Conservation (phyloP, 2,113 vertebrate genomes). For the Odontophorus gujanensis region DNA sequence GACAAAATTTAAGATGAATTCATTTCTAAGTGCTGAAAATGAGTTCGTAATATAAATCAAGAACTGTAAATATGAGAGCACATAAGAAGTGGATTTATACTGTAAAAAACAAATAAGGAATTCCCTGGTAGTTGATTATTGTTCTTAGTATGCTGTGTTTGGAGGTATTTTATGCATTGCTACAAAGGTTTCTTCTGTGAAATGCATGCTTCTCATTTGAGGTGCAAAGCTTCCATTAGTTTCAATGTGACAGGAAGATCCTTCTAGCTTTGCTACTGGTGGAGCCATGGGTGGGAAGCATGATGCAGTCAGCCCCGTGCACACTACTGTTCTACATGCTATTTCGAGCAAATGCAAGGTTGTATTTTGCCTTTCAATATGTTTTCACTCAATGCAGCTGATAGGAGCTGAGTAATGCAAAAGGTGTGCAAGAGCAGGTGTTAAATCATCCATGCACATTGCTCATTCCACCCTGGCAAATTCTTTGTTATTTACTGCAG, state of each 20-base stretch:
- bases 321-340: background rate
- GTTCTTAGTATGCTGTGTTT: background rate
- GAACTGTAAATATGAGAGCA: background rate
- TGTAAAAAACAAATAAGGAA: background rate
- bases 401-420: background rate
- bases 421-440: background rate
- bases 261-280: background rate
- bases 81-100: background rate
- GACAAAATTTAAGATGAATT: background rate
- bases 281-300: background rate
- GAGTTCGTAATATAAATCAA: background rate
- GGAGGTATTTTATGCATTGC: background rate
- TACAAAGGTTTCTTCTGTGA: background rate
- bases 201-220: background rate
- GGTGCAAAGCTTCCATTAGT: background rate
- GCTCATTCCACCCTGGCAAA: background rate
- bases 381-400: background rate
- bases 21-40: background rate
- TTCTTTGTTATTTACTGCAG: constrained; percentile 20
- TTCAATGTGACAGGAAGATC: background rate
- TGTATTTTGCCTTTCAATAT: background rate
- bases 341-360: background rate
- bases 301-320: background rate
- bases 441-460: background rate
- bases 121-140: background rate